These are phyloP conservation scores for Leptopilina clavipes DNA, from an alignment of 1,140 invertebrate species.

Conservation along the genomic window DNA sequence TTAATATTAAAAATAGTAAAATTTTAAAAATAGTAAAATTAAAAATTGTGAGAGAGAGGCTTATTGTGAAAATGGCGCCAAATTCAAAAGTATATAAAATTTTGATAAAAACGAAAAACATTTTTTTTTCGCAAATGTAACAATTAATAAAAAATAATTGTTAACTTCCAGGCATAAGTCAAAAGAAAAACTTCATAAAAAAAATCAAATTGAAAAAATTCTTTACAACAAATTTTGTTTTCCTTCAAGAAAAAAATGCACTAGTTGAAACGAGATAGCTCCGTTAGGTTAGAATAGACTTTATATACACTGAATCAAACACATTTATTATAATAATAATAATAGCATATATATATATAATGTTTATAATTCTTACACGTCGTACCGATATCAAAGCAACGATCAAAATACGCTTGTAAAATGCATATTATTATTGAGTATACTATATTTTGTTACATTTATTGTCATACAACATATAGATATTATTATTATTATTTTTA, in stretches of 20 bases:
- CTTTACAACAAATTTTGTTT: neutral
- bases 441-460: slow-evolving; percentile 75
- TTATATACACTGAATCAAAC: slow-evolving; percentile 28
- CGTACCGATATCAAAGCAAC: slow-evolving; percentile 71
- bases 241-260: neutral
- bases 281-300: slow-evolving; percentile 31
- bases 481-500: slow-evolving; percentile 72
- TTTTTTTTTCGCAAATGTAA: too few relatives aligned
- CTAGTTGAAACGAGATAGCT: neutral
- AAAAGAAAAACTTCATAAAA: too few relatives aligned
- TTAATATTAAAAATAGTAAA: too few relatives aligned
- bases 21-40: too few relatives aligned
- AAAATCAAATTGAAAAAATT: too few relatives aligned
- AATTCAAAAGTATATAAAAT: neutral
- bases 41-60: too few relatives aligned
- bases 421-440: slow-evolving; percentile 73
- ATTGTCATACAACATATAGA: slow-evolving; percentile 69
- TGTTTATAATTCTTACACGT: slow-evolving; percentile 30
- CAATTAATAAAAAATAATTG: too few relatives aligned
- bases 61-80: neutral
- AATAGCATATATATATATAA: neutral
- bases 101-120: too few relatives aligned
- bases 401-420: slow-evolving; percentile 76
- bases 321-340: slow-evolving; percentile 17
- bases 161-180: too few relatives aligned